Conservation (phyloP, 53 echinoderm and acorn worm species). For the Antedon mediterranea region DNA sequence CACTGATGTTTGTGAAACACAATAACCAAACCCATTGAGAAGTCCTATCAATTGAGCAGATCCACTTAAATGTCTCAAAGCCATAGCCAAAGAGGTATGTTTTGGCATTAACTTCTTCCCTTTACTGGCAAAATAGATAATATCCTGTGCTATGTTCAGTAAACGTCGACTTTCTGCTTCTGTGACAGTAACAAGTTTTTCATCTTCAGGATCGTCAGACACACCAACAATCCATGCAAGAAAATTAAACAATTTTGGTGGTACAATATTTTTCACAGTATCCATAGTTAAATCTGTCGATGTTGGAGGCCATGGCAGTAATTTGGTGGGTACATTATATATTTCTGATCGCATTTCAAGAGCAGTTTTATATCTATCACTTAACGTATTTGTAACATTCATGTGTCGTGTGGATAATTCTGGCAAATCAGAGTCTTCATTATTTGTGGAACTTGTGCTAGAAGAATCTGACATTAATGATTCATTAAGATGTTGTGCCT, state of each 20-base stretch:
- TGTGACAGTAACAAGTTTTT: background rate
- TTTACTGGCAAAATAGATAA: slow-evolving; percentile 17
- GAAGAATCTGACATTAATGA: background rate
- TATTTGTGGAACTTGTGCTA: slow-evolving; percentile 4
- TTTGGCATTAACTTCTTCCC: slow-evolving; percentile 33
- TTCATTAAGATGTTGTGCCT: background rate
- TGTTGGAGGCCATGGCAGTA: slow-evolving; percentile 42
- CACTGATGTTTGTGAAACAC: slow-evolving; percentile 23
- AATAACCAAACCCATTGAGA: slow-evolving; percentile 37
- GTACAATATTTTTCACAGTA: slow-evolving; percentile 9
- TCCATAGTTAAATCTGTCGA: slow-evolving; percentile 23
- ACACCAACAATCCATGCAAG: slow-evolving; percentile 36
- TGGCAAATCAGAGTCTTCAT: background rate
- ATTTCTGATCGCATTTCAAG: slow-evolving; percentile 3
- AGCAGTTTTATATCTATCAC: slow-evolving; percentile 22
- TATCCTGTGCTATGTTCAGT: slow-evolving; percentile 20
- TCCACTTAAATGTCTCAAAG: slow-evolving; percentile 37
- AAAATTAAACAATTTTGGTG: slow-evolving; percentile 29
- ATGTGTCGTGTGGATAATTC: background rate
- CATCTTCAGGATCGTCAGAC: slow-evolving; percentile 11
- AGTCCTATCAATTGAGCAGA: slow-evolving; percentile 41
- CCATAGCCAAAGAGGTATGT: slow-evolving; percentile 35
- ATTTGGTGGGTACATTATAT: background rate
- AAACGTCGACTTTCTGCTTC: slow-evolving; percentile 16
- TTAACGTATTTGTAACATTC: background rate